Evolutionary conservation across 53 echinoderm and acorn worm species (phyloP), one percentile per base, ranked within the genome.

Genomic region (Temnopleurus reevesii): DNA sequence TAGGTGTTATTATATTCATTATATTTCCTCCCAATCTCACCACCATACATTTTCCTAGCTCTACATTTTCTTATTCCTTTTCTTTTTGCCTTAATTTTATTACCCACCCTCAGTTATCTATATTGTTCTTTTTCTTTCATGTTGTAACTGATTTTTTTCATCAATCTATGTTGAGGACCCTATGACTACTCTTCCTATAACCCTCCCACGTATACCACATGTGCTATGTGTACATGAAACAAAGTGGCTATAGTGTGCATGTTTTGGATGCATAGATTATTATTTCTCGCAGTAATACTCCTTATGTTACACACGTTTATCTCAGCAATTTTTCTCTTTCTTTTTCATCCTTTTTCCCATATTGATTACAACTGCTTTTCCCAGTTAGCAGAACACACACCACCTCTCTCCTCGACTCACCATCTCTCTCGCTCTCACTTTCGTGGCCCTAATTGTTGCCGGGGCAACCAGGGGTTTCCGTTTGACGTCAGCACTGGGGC

Each of bases 381-480:
- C 30, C 19, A 47, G 49, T 49, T 29, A 46, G 23, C 30, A 79
- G 49, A 46, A 25, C 49, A 49, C 26, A 49, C 31, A 59, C 77
- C 18, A 1, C 45, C 30, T 83, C 45, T 60, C 34, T 59, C 65
- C 25, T 41, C 29, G 34, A 26, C 45, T 90, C 55, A 19, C 45
- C 59, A 17, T 35, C 46, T 86, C 66, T 44, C 63, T 63, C 35
- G 23, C 18, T 54, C 55, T 86, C 45, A 35, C 56, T 83, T 56
- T 83, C 83, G 0, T 34, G 83, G 86, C 88, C 43, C 88, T 66
- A 87, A 87, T 87, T 87, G 88, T 87, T 87, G 71, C 88, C 88
- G 36, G 34, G 88, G 65, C 88, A 53, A 87, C 88, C 49, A 71
- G 13, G 53, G 88, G 66, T 87, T 87, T 65, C 88, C 88, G 88